Evolutionary conservation across 2,888 invertebrate species (phyloP), one percentile per base, ranked within the genome.

Genomic region (Nymphalis c-album): DNA sequence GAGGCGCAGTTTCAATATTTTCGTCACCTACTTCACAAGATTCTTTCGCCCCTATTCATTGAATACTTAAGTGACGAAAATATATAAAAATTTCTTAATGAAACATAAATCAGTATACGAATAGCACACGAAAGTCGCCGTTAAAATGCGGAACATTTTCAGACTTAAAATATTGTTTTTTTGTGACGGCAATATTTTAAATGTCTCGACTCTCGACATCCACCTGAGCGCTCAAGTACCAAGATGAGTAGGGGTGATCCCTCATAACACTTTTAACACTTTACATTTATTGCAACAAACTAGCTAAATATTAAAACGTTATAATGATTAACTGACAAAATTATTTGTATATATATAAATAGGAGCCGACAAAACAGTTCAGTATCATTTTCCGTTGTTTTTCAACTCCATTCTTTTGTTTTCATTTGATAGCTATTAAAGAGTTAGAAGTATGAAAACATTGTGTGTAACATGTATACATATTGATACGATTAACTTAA

Each of bases 21-120:
- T 57, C 60, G 64, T 70, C 65, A 69, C 71, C 6, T 35, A 35
- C 65, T 70, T 71, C 45, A 47, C 60, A 58, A 63, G 64, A 64
- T 26, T 69, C 67, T 31, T 40, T 50, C 51, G 61, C 63, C 26
- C 61, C 64, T 67, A 58, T 47, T 57, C 53, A 82, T 80, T 76
- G 64, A 65, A 64, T 64, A 65, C 60, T 51, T 26, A 18, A 64
- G 78, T 79, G 82, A 79, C 83, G 84, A 86, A 86, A 86, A 82
- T 57, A 81, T 82, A 80, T 70, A 82, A 81, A 78, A 83, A 82
- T 81, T 81, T 79, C 84, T 79, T 88, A 89, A 90, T 87, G 88
- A 87, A 87, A 85, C 87, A 89, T 89, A 89, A 89, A 89, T 89
- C 87, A 85, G 80, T 80, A 77, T 79, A 83, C 76, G 82, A 83